Percentiles rank a stretch among this genome's conserved stretches.
Evolutionary conservation across 2,888 invertebrate genomes (phyloP).

Genomic region (Latrodectus elegans): DNA sequence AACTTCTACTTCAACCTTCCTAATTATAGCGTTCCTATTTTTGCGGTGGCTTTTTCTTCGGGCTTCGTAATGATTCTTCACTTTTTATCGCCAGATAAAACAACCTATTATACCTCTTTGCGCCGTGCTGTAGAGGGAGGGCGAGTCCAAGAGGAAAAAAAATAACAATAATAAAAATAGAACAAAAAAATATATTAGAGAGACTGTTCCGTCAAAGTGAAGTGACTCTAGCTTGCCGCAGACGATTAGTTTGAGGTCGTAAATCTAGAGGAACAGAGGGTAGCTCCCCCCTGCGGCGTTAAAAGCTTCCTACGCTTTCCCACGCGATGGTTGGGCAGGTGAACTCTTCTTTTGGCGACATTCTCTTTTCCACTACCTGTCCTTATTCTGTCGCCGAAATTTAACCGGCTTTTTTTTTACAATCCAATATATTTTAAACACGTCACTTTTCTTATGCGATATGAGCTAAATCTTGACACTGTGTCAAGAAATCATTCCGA

Average conservation of each 20-base stretch:
- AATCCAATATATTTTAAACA: neutral
- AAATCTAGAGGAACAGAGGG: slow-evolving; percentile 50
- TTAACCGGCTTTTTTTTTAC: neutral
- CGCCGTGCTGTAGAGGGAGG: slow-evolving; percentile 47
- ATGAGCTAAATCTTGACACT: neutral
- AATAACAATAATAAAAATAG: slow-evolving; percentile 16
- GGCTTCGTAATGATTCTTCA: slow-evolving; percentile 40
- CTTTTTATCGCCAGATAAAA: slow-evolving; percentile 66
- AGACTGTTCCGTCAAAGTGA: slow-evolving; percentile 51
- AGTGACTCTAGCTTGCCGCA: slow-evolving; percentile 45
- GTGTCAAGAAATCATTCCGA: neutral
- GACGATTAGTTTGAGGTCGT: slow-evolving; percentile 65
- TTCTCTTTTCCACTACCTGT: slow-evolving; percentile 6
- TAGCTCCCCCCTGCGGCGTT: slow-evolving; percentile 62
- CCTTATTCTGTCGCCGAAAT: neutral
- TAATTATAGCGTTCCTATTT: slow-evolving; percentile 63
- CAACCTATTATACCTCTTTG: slow-evolving; percentile 66
- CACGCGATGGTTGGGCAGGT: slow-evolving; percentile 54
- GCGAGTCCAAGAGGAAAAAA: slow-evolving; percentile 28
- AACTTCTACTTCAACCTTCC: slow-evolving; percentile 20
- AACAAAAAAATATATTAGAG: slow-evolving; percentile 30
- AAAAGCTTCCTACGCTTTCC: slow-evolving; percentile 65
- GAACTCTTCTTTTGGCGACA: slow-evolving; percentile 36
- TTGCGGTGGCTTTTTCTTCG: slow-evolving; percentile 29
- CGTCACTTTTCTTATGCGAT: slow-evolving; percentile 5